Base-by-base conservation (phyloP, 2,888 invertebrate species). In the Drosophila percnosoma region DNA sequence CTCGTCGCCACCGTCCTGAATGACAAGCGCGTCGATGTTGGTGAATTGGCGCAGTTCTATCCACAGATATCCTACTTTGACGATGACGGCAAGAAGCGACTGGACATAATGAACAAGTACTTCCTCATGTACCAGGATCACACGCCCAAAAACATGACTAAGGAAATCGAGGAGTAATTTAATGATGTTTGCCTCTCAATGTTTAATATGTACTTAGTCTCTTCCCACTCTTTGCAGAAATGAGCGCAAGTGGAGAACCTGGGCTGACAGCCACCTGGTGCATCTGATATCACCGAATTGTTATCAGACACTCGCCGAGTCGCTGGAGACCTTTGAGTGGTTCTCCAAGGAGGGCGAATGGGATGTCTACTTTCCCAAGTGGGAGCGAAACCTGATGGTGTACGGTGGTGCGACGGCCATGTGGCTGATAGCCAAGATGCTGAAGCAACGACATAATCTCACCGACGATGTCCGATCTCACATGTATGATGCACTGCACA, bases 211-310 rank as follows among this genome's bases (percentile, higher is more conserved):
- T 40, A 21, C 27, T 60, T 29, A 18, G 18, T 18, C 18, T 27
- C 10, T 27, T 6, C 7, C 13, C 18, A 0, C 13, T 53, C 31
- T 60, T 94, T 94, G 53, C 90, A 98, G 98, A 48, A 96, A 97
- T 81, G 99, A 99, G 93, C 95, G 98, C 40, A 96, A 97, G 90
- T 99, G 99, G 99, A 95, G 99, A 55, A 95, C 96, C 90, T 99
- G 99, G 99, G 97, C 97, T 0, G 99, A 99, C 92, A 95, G 95
- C 57, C 96, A 96, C 48, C 94, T 99, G 2, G 98, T 99, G 0
- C 99, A 99, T 92, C 96, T 96, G 0, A 94, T 99, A 40, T 99
- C 99, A 0, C 99, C 99, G 0, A 99, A 99, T 93, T 98, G 99
- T 36, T 99, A 99, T 91, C 95, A 99, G 68, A 97, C 97, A 0